Evolutionary conservation across 2,888 invertebrate species (phyloP), one percentile per base, ranked within the genome.

Genomic region (Sycophila texana): DNA sequence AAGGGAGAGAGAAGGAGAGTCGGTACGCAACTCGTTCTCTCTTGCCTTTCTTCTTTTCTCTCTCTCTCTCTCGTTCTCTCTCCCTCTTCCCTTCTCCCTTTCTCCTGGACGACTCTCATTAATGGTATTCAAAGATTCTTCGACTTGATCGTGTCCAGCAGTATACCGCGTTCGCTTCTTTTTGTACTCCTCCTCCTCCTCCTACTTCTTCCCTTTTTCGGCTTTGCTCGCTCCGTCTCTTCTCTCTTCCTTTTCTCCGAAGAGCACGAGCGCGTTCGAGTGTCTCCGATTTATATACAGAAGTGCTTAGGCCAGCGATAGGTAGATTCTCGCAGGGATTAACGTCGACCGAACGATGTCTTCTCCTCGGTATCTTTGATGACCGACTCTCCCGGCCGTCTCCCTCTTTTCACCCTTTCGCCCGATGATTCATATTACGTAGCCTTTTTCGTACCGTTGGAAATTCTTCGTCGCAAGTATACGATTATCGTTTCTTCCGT

Each of bases 111-210:
- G 84, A 82, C 84, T 85, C 86, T 89, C 89, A 88, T 89, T 89
- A 89, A 88, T 88, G 87, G 88, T 86, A 89, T 89, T 89, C 89
- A 89, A 83, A 85, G 85, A 88, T 86, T 87, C 86, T 84, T 81
- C 71, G 77, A 67, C 74, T 77, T 68, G 79, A 77, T 79, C 79
- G 79, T 80, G 77, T 81, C 74, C 77, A 77, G 72, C 74, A 68
- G 73, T 68, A 68, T 65, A 74, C 55, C 72, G 75, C 55, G 72
- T 63, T 22, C 47, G 71, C 16, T 26, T n/a, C 53, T 80, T 65
- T 73, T 73, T 67, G 22, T 71, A 49, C 49, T 47, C n/a, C 22
- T 22, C 57, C 30, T 71, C 18, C 57, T 39, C 18, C 49, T 60
- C 55, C 65, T 57, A 30, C 47, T 47, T 20, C 53, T 58, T 71